Base-by-base conservation (phyloP, 2,888 invertebrate species). In the Nomada fucata region DNA sequence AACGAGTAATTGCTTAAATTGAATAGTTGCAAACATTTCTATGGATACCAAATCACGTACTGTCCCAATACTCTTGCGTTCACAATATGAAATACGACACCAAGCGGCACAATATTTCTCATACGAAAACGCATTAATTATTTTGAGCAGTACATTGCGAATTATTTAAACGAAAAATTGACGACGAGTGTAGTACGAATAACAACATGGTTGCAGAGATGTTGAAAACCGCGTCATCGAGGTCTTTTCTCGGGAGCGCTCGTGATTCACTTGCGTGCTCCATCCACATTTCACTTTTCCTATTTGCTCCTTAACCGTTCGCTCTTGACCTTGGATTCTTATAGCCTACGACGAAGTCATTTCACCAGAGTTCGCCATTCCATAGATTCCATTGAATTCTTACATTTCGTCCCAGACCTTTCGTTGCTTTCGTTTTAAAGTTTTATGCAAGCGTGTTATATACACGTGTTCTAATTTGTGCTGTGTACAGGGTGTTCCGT, bases 261-360 rank as follows among this genome's bases (percentile, higher is more conserved):
- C 77, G 52, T 57, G 76, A 76, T 63, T 76, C 63, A 79, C 63
- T 76, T 57, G 78, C 76, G 78, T 76, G 42, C 57, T 50, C 18
- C 52, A 44, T 29, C 53, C 68, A 10, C 36, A 50, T 42, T 79
- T 79, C 55, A 52, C 53, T 36, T 61, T 75, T 60, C 53, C 53
- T 65, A 26, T 65, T 70, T 55, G 36, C 65, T 77, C 50, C 64
- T 65, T 69, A 52, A n/a, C 65, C 26, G 36, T 36, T 52, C 52
- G 65, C 68, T 52, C 78, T 64, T 72, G 76, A 79, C 76, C 78
- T 79, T 79, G 57, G 36, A 20, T 42, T 42, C 63, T 69, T 79
- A 63, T 57, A 42, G 42, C 20, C 42, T 23, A 15, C 50, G 11
- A 42, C 20, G 63, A 68, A 69, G 63, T 55, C 69, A 59, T 44